Conservation (phyloP, 2,797 vertebrate genomes). For the Trematocara caparti region DNA sequence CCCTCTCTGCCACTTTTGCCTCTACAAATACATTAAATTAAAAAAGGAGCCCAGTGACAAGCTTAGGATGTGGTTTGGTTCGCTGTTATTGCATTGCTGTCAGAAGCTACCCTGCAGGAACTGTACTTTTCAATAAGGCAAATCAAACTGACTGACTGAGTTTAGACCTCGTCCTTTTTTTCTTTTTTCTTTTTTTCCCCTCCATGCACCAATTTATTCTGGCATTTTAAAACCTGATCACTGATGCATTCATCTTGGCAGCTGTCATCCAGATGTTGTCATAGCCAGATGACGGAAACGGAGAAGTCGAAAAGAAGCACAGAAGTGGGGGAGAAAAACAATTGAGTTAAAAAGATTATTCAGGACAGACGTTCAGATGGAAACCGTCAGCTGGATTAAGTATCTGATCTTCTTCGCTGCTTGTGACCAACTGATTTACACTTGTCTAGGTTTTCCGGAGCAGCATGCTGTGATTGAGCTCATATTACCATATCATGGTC, state of each 20-base stretch:
- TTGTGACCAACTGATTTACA: background rate
- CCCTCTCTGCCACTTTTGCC: background rate
- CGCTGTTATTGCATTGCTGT: background rate
- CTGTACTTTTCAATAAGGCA: conserved; percentile 16
- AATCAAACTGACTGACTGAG: conserved; percentile 8
- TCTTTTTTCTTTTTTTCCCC: accelerated
- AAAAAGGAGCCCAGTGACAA: background rate
- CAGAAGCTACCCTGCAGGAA: background rate
- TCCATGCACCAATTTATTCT: background rate
- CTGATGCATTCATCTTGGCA: conserved; percentile 14
- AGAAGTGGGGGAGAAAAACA: background rate
- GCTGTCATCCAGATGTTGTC: conserved; percentile 41
- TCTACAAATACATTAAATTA: background rate
- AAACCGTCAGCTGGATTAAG: background rate
- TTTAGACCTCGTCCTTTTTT: background rate
- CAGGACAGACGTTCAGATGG: conserved; percentile 15
- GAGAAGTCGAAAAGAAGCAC: background rate
- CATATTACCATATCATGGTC: background rate
- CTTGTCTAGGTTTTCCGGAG: background rate
- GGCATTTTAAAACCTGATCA: conserved; percentile 12
- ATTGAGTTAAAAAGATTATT: background rate
- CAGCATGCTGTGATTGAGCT: background rate
- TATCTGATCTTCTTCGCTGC: background rate
- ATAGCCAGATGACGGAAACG: background rate
- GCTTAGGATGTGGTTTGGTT: background rate